Percentiles rank a stretch among this genome's conserved stretches.
Evolutionary conservation across 2,888 invertebrate genomes (phyloP).

Genomic region (Conomelus anceps): DNA sequence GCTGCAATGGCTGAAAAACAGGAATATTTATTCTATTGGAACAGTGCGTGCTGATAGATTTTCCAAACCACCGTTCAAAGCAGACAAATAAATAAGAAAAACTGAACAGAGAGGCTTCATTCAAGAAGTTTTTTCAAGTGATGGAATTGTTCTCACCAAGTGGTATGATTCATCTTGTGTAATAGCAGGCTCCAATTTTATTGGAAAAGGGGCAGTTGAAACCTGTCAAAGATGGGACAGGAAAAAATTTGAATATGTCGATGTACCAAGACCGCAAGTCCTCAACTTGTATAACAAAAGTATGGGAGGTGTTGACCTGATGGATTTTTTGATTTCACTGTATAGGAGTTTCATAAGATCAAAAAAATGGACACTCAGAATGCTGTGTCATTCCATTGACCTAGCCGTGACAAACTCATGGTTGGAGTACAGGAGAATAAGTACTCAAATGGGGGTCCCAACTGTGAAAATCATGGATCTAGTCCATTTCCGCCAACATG

Average conservation of each 20-base stretch:
- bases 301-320: conserved; percentile 25
- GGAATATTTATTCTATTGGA: conserved; percentile 23
- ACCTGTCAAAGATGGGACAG: neutral
- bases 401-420: conserved; percentile 15
- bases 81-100: conserved; percentile 7
- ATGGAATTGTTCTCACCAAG: conserved; percentile 20
- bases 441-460: neutral
- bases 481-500: neutral
- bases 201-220: neutral
- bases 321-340: conserved; percentile 17
- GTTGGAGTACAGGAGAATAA: conserved; percentile 8
- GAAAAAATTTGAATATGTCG: neutral
- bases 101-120: neutral
- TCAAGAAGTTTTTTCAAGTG: conserved; percentile 11
- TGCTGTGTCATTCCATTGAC: conserved; percentile 21
- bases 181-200: conserved; percentile 6
- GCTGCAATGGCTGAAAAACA: conserved; percentile 25
- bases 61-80: conserved; percentile 6
- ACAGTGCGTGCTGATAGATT: conserved; percentile 27
- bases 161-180: conserved; percentile 10
- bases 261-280: neutral
- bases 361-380: conserved; percentile 17
- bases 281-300: neutral
- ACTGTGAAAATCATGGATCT: neutral
- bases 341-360: conserved; percentile 20